Conservation (phyloP, 2,113 vertebrate genomes). For the Zapus hudsonius region DNA sequence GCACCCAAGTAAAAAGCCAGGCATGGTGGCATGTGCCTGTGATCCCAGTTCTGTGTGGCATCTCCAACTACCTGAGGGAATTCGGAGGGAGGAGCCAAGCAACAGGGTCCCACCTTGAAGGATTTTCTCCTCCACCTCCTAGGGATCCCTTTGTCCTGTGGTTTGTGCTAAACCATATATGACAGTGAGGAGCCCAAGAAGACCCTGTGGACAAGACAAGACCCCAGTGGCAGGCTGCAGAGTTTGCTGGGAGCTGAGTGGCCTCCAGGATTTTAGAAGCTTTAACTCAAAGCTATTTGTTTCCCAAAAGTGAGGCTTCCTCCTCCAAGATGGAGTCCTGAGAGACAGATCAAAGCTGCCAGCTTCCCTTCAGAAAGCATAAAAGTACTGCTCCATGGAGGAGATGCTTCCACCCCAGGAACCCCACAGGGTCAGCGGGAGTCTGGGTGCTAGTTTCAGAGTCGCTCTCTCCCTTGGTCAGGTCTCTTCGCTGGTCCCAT, state of each 20-base stretch:
- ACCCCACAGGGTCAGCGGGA: rapidly evolving
- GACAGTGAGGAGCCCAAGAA: not conserved
- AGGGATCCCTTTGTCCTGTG: not conserved
- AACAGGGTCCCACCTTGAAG: rapidly evolving
- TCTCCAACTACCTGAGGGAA: not conserved
- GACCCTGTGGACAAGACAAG: not conserved
- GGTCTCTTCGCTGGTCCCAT: rapidly evolving
- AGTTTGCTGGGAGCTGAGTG: not conserved
- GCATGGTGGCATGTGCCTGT: too few relatives aligned
- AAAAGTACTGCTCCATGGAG: not conserved
- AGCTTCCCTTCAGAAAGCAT: not conserved
- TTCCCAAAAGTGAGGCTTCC: not conserved
- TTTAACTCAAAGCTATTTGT: not conserved
- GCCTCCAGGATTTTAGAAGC: not conserved
- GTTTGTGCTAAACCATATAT: not conserved
- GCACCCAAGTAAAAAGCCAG: not conserved
- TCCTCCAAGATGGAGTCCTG: not conserved
- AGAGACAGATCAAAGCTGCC: not conserved
- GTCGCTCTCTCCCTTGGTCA: not conserved
- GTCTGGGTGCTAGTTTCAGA: not conserved
- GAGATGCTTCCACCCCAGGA: not conserved
- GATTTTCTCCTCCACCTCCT: too few relatives aligned
- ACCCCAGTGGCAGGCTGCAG: too few relatives aligned
- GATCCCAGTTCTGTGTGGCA: rapidly evolving
- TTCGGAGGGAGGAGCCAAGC: rapidly evolving